Evolutionary conservation across 2,113 vertebrate species (phyloP).

Genomic region (Malurus melanocephalus): DNA sequence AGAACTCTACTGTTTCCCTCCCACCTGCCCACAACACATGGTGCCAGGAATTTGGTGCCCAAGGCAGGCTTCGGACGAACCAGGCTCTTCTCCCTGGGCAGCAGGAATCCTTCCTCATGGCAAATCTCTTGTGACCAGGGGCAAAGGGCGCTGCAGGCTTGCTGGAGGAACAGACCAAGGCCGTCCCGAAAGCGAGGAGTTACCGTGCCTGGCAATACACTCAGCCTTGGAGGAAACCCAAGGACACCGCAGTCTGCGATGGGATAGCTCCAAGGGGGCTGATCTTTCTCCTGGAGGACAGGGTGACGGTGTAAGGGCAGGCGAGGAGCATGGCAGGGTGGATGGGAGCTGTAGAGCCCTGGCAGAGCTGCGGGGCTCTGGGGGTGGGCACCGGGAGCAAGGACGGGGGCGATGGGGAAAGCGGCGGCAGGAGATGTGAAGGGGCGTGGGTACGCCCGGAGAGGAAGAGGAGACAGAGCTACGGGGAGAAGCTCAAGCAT

Average conservation of each 20-base stretch:
- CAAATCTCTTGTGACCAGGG: background rate
- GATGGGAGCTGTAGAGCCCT: background rate
- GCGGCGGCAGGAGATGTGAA: background rate
- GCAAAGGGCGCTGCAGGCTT: background rate
- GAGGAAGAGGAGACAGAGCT: background rate
- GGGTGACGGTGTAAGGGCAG: fast-evolving
- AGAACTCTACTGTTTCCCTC: background rate
- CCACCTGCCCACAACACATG: background rate
- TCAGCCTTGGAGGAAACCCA: background rate
- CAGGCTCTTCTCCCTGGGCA: background rate
- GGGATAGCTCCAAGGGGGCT: background rate
- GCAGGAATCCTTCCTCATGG: background rate
- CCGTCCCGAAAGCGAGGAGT: fast-evolving
- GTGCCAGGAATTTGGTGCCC: background rate
- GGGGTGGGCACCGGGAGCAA: background rate
- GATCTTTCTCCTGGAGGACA: background rate
- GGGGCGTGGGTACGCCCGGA: fast-evolving
- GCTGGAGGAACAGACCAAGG: background rate
- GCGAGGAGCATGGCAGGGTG: background rate
- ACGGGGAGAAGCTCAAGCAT: background rate
- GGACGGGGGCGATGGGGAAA: background rate
- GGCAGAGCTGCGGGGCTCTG: background rate
- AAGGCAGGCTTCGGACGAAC: background rate
- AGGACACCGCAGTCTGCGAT: fast-evolving
- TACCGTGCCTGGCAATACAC: background rate